Conservation (phyloP, 2,888 invertebrate species). For the Drosophila pseudotalamancana region DNA sequence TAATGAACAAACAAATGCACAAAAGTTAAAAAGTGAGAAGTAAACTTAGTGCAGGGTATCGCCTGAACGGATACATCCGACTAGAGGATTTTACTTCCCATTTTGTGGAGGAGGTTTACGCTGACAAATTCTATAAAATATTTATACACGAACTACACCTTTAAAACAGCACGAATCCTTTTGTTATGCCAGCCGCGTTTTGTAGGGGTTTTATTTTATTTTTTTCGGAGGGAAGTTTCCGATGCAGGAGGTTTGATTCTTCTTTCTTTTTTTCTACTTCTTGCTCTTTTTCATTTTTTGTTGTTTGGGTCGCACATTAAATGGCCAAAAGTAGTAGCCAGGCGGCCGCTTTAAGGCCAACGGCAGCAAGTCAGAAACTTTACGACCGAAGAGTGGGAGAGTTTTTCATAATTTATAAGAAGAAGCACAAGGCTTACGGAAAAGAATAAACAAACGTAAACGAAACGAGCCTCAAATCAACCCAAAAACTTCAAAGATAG, state of each 20-base stretch:
- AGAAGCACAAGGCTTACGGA: constrained; percentile 18
- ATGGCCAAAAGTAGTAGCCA: constrained; percentile 2
- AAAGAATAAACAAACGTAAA: constrained; percentile 45
- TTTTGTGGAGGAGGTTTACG: not conserved
- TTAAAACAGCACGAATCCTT: constrained; percentile 33
- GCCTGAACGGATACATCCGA: not conserved
- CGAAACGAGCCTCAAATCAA: constrained; percentile 60
- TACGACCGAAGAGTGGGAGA: constrained; percentile 56
- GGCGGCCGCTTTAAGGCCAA: constrained; percentile 27
- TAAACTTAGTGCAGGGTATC: not conserved
- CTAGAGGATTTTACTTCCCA: not conserved
- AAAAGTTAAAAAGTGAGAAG: too few relatives aligned
- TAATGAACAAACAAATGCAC: too few relatives aligned
- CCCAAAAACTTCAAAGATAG: too few relatives aligned
- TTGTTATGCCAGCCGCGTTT: constrained; percentile 27
- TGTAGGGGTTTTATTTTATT: not conserved
- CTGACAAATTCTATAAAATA: constrained; percentile 39
- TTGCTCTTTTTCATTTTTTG: too few relatives aligned
- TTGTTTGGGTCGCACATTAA: not conserved
- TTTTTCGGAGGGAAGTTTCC: too few relatives aligned
- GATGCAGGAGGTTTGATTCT: too few relatives aligned
- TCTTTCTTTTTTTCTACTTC: too few relatives aligned
- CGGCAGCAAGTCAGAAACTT: constrained; percentile 24
- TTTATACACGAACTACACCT: constrained; percentile 24
- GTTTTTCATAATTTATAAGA: constrained; percentile 73